These are phyloP conservation scores for Pseudomyrmex gracilis DNA, from an alignment of 1,140 invertebrate species.

Conservation along the genomic window DNA sequence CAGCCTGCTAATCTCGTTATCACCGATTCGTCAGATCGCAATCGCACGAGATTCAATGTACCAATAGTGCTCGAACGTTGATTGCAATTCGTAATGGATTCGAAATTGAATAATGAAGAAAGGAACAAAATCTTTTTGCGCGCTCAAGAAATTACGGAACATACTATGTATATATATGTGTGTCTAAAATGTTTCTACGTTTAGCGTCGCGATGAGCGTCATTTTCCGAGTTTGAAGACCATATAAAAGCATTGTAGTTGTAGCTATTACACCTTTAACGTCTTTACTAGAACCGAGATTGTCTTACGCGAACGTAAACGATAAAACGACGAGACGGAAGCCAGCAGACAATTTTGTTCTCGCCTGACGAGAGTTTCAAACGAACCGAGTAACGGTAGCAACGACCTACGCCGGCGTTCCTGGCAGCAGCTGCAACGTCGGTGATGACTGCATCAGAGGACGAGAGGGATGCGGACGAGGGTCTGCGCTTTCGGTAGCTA, in stretches of 20 bases:
- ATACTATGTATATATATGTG: no score
- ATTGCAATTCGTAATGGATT: conserved; percentile 3
- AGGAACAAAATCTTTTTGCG: no score
- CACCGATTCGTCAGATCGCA: conserved; percentile 3
- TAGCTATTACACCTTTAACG: conserved; percentile 37
- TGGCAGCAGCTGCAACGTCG: conserved; percentile 68
- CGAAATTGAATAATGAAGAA: no score
- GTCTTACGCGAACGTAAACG: conserved; percentile 51
- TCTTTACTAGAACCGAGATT: conserved; percentile 10
- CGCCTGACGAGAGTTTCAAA: conserved; percentile 75
- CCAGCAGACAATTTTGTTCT: conserved; percentile 73
- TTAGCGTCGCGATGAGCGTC: background rate
- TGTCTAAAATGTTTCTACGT: background rate
- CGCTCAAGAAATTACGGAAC: no score
- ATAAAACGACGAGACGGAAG: conserved; percentile 69
- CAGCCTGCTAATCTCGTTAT: conserved; percentile 29
- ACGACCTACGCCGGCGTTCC: conserved; percentile 61
- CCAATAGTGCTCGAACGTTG: conserved; percentile 4
- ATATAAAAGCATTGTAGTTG: conserved; percentile 37
- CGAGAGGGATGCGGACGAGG: conserved; percentile 6
- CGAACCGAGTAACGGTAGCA: conserved; percentile 63
- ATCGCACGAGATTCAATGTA: conserved; percentile 1
- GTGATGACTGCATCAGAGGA: conserved; percentile 65
- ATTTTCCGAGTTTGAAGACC: conserved; percentile 16
- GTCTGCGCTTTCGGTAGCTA: conserved; percentile 63